Conservation (phyloP, 2,113 vertebrate species). For the Indicator indicator region DNA sequence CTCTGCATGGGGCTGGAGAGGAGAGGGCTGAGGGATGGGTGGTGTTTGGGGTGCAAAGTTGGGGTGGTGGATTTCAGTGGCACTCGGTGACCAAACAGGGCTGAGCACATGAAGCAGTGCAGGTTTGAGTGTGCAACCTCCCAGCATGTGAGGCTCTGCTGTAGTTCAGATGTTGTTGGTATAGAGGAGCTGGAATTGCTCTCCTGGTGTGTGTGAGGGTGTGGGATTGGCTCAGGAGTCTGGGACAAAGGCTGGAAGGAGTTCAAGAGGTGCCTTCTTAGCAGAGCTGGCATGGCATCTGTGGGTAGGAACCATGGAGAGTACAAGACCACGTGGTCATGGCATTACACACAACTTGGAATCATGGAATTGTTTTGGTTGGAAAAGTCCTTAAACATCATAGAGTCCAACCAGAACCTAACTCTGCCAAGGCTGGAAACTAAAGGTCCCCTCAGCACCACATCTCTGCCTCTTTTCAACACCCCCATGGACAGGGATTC, state of each 20-base stretch:
- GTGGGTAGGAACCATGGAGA: neutral
- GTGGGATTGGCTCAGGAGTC: neutral
- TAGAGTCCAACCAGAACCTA: no score
- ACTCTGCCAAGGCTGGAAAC: no score
- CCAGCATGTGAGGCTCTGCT: neutral
- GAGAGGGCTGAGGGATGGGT: neutral
- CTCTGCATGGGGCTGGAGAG: neutral
- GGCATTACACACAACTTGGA: neutral
- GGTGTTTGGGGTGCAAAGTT: neutral
- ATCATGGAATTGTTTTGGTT: no score
- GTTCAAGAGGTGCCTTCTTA: neutral
- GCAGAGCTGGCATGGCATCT: neutral
- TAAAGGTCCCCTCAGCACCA: no score
- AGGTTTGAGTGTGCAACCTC: neutral
- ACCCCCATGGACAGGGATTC: no score
- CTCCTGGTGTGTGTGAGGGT: neutral
- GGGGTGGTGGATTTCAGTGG: neutral
- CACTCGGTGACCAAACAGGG: neutral
- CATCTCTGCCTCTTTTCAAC: no score
- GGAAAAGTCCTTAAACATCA: no score
- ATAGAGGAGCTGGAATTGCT: neutral
- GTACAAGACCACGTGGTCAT: neutral
- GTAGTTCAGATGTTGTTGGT: neutral
- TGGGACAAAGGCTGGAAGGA: neutral
- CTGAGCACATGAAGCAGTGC: neutral